These are phyloP conservation scores for Lucilia sericata DNA, from an alignment of 1,140 invertebrate genomes.

Conservation along the genomic window DNA sequence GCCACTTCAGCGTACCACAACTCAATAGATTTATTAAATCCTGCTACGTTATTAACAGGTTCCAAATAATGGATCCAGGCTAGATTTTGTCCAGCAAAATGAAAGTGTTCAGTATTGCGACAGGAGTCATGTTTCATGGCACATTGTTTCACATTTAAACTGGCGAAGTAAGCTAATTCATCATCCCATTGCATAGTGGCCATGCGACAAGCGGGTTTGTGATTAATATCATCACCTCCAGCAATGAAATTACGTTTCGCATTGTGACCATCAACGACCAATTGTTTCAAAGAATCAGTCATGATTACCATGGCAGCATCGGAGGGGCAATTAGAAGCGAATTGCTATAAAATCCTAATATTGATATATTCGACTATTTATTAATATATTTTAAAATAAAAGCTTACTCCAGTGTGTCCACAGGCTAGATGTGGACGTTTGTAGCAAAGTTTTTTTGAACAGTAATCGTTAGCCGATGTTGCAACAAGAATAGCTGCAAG, in stretches of 20 bases:
- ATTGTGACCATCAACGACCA: conserved; percentile 52
- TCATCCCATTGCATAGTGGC: conserved; percentile 61
- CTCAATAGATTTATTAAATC: neutral
- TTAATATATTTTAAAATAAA: no score
- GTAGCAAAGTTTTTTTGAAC: conserved; percentile 52
- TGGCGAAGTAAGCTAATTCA: conserved; percentile 58
- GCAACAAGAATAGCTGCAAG: conserved; percentile 35
- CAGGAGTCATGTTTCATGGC: conserved; percentile 57
- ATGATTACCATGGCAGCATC: conserved; percentile 50
- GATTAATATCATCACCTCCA: conserved; percentile 50
- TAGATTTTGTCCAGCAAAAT: conserved; percentile 60
- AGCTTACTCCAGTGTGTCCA: neutral
- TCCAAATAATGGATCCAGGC: conserved; percentile 49
- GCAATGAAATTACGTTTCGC: conserved; percentile 55
- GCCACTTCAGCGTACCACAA: conserved; percentile 47
- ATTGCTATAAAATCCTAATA: no score
- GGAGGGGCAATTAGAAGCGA: conserved; percentile 47
- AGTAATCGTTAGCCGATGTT: conserved; percentile 54
- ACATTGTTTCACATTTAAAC: conserved; percentile 56
- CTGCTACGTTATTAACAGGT: neutral
- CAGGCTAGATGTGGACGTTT: conserved; percentile 3
- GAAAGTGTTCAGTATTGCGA: conserved; percentile 57
- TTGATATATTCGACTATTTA: no score
- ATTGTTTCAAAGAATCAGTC: conserved; percentile 47
- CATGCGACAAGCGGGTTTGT: conserved; percentile 58